Evolutionary conservation across 1,140 invertebrate species (phyloP).

Genomic region (Batillaria attramentaria): DNA sequence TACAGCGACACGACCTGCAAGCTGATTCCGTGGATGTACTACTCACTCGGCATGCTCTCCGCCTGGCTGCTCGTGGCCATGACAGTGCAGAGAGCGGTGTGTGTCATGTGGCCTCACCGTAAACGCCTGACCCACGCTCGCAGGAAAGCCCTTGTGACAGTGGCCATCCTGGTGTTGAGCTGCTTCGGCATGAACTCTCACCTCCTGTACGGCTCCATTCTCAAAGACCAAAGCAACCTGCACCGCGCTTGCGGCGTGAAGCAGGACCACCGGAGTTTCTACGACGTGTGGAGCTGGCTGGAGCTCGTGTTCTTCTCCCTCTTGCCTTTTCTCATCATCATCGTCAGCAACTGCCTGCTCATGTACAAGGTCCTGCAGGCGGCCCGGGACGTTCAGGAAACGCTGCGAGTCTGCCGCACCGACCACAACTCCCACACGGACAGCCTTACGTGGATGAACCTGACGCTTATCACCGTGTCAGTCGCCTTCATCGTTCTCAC

Average conservation of each 20-base stretch:
- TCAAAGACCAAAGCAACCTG: no score
- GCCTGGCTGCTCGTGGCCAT: not conserved
- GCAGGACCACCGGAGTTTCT: no score
- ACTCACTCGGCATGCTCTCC: not conserved
- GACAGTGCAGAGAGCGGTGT: not conserved
- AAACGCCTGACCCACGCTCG: not conserved
- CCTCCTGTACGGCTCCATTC: not conserved
- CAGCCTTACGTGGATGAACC: not conserved
- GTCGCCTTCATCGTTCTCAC: constrained; percentile 10
- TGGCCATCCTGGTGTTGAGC: not conserved
- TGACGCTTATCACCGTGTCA: not conserved
- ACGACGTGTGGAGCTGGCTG: not conserved
- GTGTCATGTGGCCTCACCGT: not conserved
- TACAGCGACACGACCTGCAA: not conserved
- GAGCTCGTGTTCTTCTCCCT: not conserved
- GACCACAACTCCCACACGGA: no score
- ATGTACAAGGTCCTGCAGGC: not conserved
- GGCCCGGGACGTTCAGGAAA: not conserved
- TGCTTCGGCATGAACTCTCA: not conserved
- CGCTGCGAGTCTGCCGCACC: not conserved
- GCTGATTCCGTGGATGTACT: not conserved
- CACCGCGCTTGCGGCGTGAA: no score
- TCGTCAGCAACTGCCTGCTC: not conserved
- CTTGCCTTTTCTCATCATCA: not conserved
- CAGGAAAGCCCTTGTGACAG: not conserved